Evolutionary conservation across 2,797 vertebrate genomes (phyloP).

Genomic region (Macrochelys suwanniensis): DNA sequence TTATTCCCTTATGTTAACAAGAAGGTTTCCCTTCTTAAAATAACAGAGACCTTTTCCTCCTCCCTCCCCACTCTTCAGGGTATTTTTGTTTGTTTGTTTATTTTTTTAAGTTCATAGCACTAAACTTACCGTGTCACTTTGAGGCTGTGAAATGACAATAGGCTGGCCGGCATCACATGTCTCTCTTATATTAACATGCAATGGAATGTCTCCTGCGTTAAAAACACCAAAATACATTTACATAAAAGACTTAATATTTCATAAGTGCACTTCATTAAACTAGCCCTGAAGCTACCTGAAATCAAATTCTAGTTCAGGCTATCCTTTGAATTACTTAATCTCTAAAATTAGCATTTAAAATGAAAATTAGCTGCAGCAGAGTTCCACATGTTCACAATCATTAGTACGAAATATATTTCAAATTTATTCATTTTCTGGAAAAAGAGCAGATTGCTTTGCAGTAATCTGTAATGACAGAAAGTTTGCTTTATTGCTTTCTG

Average conservation of each 20-base stretch:
- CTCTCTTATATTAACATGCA: conserved; percentile 94
- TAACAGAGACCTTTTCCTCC: neutral
- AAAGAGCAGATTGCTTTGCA: neutral
- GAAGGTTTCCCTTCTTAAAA: neutral
- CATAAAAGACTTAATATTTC: conserved; percentile 21
- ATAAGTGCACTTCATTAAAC: conserved; percentile 19
- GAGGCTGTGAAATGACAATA: conserved; percentile 91
- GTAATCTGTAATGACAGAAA: neutral
- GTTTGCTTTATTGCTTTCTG: conserved; percentile 28
- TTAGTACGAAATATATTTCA: neutral
- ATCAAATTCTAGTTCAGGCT: conserved; percentile 11
- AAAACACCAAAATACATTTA: conserved; percentile 25
- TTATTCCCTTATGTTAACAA: neutral
- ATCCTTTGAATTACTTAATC: conserved; percentile 45
- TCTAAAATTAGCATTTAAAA: conserved; percentile 62
- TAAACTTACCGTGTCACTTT: conserved; percentile 90
- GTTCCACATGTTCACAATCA: neutral
- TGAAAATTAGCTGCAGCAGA: conserved; percentile 36
- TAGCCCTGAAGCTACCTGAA: conserved; percentile 33
- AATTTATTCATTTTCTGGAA: conserved; percentile 9
- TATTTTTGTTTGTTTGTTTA: neutral
- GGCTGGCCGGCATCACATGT: conserved; percentile 91
- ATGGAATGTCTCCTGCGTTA: conserved; percentile 91
- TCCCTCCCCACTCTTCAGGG: neutral
- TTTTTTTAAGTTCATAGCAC: neutral